Base-by-base conservation (phyloP, 2,888 invertebrate genomes). In the Polydrusus pterygomalis region DNA sequence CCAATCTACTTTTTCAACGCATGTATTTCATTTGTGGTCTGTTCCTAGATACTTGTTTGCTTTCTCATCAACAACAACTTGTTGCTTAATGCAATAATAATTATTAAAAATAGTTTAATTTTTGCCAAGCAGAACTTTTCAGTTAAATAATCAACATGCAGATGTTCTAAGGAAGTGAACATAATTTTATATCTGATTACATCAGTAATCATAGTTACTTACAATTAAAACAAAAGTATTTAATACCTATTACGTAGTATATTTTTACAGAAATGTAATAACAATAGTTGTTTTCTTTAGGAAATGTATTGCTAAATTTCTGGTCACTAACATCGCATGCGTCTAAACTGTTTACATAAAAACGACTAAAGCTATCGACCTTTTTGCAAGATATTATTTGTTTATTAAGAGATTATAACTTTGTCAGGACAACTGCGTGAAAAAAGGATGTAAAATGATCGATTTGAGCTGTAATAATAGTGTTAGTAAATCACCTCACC, bases 81-180 rank as follows among this genome's bases (percentile, higher is more conserved):
- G n/a, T 54, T 54, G 54, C 54, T 30, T 54, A 54, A 54, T 54
- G 8, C 34, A 34, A 34, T 34, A 34, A 34, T 34, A 34, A 34
- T 34, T 54, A 20, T 51, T 20, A 20, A 11, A 54, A 54, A 54
- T 54, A 54, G 3, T 54, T 25, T 25, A 54, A 54, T 54, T 54
- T 54, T 54, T 54, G 20, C 30, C n/a, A 54, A 54, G 54, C 54
- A 54, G 25, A 54, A 30, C 25, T 54, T 25, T 30, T 54, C n/a
- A 54, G 54, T 54, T 54, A 25, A 54, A 54, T n/a, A 54, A 54
- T n/a, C 25, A n/a, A n/a, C 25, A 54, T 25, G 54, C 54, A 54
- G 54, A 54, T 54, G 30, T 54, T 54, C n/a, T n/a, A 30, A 30
- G 54, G 54, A 54, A 54, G 30, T 54, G 6, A 25, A 54, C 25